Evolutionary conservation across 1,140 invertebrate genomes (phyloP), one percentile per base, ranked within the genome.

Genomic region (Zaprionus kolodkinae): DNA sequence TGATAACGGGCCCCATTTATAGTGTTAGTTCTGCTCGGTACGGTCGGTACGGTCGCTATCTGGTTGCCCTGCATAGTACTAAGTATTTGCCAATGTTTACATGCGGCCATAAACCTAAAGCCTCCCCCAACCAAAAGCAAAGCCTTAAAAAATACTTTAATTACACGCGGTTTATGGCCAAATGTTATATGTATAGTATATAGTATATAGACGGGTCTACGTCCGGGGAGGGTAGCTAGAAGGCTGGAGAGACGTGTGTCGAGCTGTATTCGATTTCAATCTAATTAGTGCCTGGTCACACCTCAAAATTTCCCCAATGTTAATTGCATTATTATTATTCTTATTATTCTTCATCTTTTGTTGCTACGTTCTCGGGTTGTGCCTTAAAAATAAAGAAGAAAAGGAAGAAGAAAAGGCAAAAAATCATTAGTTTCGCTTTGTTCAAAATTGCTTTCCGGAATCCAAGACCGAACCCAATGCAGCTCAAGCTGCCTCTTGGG

Each of bases 81-180:
- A 66, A 15, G 6, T 45, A 85, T 85, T 85, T 78, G 82, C 74
- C 71, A 78, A 75, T 86, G 78, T 86, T 85, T 85, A 78, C 75
- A 85, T 70, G 52, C 63, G 72, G 77, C 71, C 84, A 70, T 87
- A 88, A 80, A 80, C 63, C 48, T 52, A 68, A 71, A 88, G 75
- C 68, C 61, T 56, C 27, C 27, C 1, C 21, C 64, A 78, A 75
- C 1, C 21, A 69, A 78, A 75, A 75, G 76, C 62, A 76, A 77
- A 82, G 85, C 70, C 84, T 78, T 77, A 78, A 78, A 88, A 78
- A 88, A 88, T 84, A 89, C 79, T 89, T 89, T 88, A 88, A 88
- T 88, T 89, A 88, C 80, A 55, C 63, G 52, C 80, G 80, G 80
- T 89, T 87, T 89, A 88, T 87, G 85, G 65, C 70, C 71, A 50